Base-by-base conservation (phyloP, 2,888 invertebrate genomes). In the Pammene aurita region DNA sequence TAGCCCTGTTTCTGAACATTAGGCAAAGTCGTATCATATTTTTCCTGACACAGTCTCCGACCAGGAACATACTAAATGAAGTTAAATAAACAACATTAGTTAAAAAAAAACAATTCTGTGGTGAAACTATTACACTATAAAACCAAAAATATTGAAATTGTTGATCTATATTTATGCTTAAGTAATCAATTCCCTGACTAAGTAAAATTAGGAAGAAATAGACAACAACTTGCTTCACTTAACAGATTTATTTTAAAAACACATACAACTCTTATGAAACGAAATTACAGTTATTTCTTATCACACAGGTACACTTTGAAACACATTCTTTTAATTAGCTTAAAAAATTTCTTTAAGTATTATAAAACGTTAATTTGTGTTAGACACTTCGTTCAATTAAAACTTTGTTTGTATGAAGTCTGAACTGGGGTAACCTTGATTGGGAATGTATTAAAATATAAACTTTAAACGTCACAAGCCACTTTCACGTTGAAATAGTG, bases 391-490 rank as follows among this genome's bases (percentile, higher is more conserved):
- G 34, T 67, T 67, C 41, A 7, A 11, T 11, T 16, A 10, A 56
- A 62, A 62, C n/a, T n/a, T n/a, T n/a, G n/a, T n/a, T n/a, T n/a
- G n/a, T n/a, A n/a, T n/a, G n/a, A n/a, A n/a, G n/a, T n/a, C n/a
- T n/a, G n/a, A n/a, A n/a, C 6, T 14, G 11, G 18, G 34, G 34
- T 61, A 67, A 61, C 67, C 55, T 48, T 26, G 35, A 55, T 46
- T 66, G 11, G 7, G 38, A 0, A 55, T 35, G 13, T 9, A 41
- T 13, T n/a, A 5, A 42, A n/a, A 57, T 35, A 34, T 18, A 35
- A 38, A 14, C 54, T 38, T 38, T 38, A 38, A 55, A 55, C 35
- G n/a, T n/a, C 18, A 42, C 42, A 26, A 52, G 26, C 26, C 52
- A 52, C 52, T 11, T 10, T 26, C 13, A 4, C 13, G 18, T 42